Conservation (phyloP, 2,113 vertebrate genomes). For the Pseudopipra pipra region DNA sequence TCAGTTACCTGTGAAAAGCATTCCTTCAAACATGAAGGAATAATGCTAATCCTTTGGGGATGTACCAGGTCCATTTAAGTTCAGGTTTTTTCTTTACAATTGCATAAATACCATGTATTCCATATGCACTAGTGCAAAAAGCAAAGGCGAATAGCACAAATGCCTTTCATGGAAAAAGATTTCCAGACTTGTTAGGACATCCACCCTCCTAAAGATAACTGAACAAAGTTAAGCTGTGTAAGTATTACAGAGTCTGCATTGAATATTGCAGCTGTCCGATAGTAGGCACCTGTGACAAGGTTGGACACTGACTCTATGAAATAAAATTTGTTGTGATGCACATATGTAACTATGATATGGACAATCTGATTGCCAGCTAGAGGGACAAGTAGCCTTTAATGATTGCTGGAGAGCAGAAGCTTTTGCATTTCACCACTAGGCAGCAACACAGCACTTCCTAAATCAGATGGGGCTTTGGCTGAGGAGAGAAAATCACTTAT, state of each 20-base stretch:
- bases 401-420: not conserved
- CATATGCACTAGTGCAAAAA: not conserved
- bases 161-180: not conserved
- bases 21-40: not conserved
- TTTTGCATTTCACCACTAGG: slow-evolving; percentile 20
- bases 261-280: not conserved
- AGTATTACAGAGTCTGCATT: not conserved
- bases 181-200: not conserved
- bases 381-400: not conserved
- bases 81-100: not conserved
- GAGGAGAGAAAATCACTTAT: not conserved
- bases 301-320: not conserved
- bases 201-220: not conserved
- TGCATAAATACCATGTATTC: not conserved
- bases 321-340: not conserved
- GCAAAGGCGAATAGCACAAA: not conserved
- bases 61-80: not conserved
- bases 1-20: not conserved
- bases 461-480: not conserved
- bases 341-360: fast-evolving
- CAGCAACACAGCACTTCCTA: not conserved
- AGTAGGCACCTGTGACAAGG: not conserved
- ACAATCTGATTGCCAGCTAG: not conserved
- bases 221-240: fast-evolving
- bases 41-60: not conserved